Evolutionary conservation across 2,113 vertebrate species (phyloP), one percentile per base, ranked within the genome.

Genomic region (Coregonus clupeaformis): DNA sequence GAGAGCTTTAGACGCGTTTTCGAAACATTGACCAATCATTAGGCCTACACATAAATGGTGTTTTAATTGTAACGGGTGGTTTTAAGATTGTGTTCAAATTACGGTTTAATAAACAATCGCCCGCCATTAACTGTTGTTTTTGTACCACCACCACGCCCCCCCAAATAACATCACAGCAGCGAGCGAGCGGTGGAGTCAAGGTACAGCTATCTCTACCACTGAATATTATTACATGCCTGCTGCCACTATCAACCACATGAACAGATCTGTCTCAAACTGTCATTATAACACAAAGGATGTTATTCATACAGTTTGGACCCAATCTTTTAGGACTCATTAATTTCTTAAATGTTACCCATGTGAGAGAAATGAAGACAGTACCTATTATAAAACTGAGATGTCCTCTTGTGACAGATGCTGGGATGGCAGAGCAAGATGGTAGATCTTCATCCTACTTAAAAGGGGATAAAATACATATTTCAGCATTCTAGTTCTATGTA

Each of bases 101-200:
- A 65, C 62, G 25, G 60, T 73, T 29, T 49, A 65, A 3, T 67
- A 36, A 77, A 59, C 71, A 52, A 68, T 71, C 70, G 65, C 49
- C 60, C 71, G 71, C 67, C 70, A 65, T 73, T 14, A 16, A 52
- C 49, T 70, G 30, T 66, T 30, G 25, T 30, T 36, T 36, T 20
- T 67, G 65, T 67, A 52, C 18, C 18, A 1, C 13, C 65, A 60
- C 75, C 75, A 80, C 79, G 79, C n/a, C 79, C 79, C 79, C 74
- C 79, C 25, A 63, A 73, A 76, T 73, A 69, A 27, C 47, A 69
- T 22, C 60, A 5, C 1, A 65, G 22, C 27, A 64, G 55, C 13
- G 24, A 27, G 27, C 0, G 25, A 42, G 36, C 36, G 2, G 14
- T 18, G 49, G 16, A 52, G 49, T 18, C 49, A 5, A 18, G 49